Base-by-base conservation (phyloP, 2,888 invertebrate species). In the Thereva nobilitata region DNA sequence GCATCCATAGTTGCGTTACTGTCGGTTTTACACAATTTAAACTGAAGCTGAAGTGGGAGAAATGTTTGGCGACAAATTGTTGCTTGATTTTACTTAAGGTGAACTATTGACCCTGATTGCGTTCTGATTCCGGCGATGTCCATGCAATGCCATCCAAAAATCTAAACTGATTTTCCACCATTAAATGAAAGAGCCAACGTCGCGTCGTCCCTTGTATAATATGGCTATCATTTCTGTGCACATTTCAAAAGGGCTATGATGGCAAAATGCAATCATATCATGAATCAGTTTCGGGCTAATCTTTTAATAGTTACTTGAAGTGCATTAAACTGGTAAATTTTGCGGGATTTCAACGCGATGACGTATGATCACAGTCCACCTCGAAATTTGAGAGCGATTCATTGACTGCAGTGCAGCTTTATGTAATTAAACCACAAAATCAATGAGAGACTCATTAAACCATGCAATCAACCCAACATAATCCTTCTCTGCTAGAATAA, bases 381-480 rank as follows among this genome's bases (percentile, higher is more conserved):
- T 61, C 61, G 50, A 61, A 61, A 38, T 49, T 61, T 37, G 54
- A 23, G 23, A 49, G 45, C 64, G 63, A 56, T 68, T 66, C 68
- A 68, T 68, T 68, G 68, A 68, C 68, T 68, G 68, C 68, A 68
- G 40, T 68, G 68, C 68, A 68, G 68, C 68, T 68, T 66, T 68
- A 68, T 68, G 68, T 68, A 68, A 68, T 68, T 68, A 68, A 68
- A 68, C 68, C 68, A 44, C 68, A 68, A 68, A 68, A 68, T 68
- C 68, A 68, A 68, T 68, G 68, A 56, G 63, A 68, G 63, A 66
- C 68, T 68, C 68, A 68, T 68, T 68, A 68, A 66, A 66, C 68
- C 68, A 68, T 65, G 66, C 68, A 68, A 68, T 68, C 68, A 68
- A 54, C 68, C 64, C 63, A 49, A 47, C 53, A 64, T 68, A 64